Evolutionary conservation across 2,888 invertebrate genomes (phyloP), one percentile per base, ranked within the genome.

Genomic region (Rhagium mordax): DNA sequence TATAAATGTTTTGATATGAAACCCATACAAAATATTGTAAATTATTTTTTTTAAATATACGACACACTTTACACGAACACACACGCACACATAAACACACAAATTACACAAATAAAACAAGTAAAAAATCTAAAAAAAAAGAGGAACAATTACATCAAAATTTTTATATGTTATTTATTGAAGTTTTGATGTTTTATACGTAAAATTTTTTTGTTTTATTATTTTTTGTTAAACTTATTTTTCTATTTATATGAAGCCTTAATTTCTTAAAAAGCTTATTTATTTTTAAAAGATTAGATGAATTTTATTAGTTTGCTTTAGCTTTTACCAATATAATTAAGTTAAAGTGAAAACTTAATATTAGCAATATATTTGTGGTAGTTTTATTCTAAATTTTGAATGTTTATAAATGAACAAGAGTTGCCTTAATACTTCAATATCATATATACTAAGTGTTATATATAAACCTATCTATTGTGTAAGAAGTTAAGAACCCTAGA

Each of bases 361-460:
- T 62, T 70, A 78, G 72, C 74, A 72, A 72, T 78, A 74, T 69
- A 75, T 70, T 15, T n/a, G 61, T 71, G 69, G 69, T 76, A 71
- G 76, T 70, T 70, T 72, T 71, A 77, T 81, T 81, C 76, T 79
- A 78, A 79, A 80, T 78, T 79, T 74, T 72, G 74, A 74, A 49
- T 48, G 18, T 27, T 53, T 51, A 53, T 59, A 8, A 53, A 53
- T 48, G n/a, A 74, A 71, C 15, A 72, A 76, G 68, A 64, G 77
- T 71, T 79, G 79, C 79, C 79, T 79, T 80, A 79, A 72, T 66
- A 69, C 61, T 72, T 61, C 62, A 70, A 74, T 78, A 78, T 73
- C 73, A 61, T 72, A 70, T 18, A 1, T 74, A 65, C 51, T 68
- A 73, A 72, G 69, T 74, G 64, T 74, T 76, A 72, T 71, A 71